phyloP scores from a whole-genome alignment of 2,113 vertebrate species.

The Anarhynchus alexandrinus region DNA sequence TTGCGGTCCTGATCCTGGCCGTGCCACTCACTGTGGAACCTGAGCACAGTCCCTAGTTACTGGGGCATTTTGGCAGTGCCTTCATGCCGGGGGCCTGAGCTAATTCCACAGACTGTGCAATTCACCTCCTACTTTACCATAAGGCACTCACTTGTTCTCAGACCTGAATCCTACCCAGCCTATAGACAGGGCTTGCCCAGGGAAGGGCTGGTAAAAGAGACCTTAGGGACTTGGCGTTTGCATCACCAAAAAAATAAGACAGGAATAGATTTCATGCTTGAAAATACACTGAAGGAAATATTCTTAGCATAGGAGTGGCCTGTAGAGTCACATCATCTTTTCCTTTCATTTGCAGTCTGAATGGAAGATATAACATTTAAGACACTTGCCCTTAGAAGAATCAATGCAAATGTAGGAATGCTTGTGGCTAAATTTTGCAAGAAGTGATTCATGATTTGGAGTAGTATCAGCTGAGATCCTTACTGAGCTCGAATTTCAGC shows the following conservation, averaged over 20 bases:
- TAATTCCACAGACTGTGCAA: neutral
- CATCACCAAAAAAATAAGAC: neutral
- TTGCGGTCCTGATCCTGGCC: neutral
- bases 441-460: neutral
- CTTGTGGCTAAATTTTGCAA: slow-evolving; percentile 2
- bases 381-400: neutral
- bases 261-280: neutral
- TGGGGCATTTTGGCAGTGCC: neutral
- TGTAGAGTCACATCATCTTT: neutral
- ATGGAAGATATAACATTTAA: neutral
- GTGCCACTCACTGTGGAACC: neutral
- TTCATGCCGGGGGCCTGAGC: neutral
- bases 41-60: too few relatives aligned
- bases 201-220: neutral
- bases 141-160: neutral
- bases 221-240: neutral
- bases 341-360: neutral
- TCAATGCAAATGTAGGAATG: neutral
- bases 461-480: neutral
- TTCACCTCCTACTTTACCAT: neutral
- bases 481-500: neutral
- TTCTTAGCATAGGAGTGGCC: neutral
- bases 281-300: neutral
- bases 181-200: neutral
- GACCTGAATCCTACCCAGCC: neutral